These are phyloP conservation scores for Montipora sp. DNA, from an alignment of 64 coral and sea anemone species.

Conservation along the genomic window DNA sequence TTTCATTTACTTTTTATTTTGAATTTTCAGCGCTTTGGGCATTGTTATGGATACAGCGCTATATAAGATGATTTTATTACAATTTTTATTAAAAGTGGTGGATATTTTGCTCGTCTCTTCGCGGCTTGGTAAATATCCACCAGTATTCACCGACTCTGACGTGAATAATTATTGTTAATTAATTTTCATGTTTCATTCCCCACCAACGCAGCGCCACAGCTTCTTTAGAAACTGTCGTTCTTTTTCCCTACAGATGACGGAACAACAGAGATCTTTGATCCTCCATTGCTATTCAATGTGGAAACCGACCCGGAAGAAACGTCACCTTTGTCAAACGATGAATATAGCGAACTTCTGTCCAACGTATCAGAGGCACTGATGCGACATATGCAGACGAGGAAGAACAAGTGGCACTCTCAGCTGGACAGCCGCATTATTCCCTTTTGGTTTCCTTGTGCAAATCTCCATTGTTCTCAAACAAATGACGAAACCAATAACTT, in stretches of 20 bases:
- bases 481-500: conserved; percentile 65
- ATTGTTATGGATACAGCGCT: too few relatives aligned
- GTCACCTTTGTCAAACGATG: conserved; percentile 53
- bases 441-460: conserved; percentile 80
- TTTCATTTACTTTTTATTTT: too few relatives aligned
- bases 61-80: too few relatives aligned
- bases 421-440: conserved; percentile 86
- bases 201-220: too few relatives aligned
- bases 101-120: too few relatives aligned
- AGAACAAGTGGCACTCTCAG: conserved; percentile 82
- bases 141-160: too few relatives aligned
- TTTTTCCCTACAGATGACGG: conserved; percentile 63
- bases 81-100: too few relatives aligned
- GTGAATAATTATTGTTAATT: too few relatives aligned
- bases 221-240: too few relatives aligned
- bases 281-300: conserved; percentile 84
- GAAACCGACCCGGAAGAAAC: conserved; percentile 73
- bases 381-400: conserved; percentile 82
- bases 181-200: too few relatives aligned
- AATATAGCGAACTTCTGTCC: conserved; percentile 64
- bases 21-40: too few relatives aligned
- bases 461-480: conserved; percentile 69
- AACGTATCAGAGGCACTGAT: conserved; percentile 62
- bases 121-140: too few relatives aligned
- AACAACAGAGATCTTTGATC: conserved; percentile 42